phyloP scores from a whole-genome alignment of 2,113 vertebrate species.

The Acinonyx jubatus region DNA sequence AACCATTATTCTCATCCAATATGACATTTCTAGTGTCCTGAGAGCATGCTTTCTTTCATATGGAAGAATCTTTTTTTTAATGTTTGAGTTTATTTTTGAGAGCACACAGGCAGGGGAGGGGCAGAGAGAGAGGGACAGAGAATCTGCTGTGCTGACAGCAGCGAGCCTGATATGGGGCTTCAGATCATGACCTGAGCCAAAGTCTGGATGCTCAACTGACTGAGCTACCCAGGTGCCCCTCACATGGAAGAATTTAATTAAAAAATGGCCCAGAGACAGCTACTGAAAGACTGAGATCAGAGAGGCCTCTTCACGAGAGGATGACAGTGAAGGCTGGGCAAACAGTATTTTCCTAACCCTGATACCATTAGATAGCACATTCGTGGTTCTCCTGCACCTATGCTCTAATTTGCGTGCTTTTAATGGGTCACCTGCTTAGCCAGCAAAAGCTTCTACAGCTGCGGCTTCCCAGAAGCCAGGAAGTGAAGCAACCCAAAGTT shows the following conservation, averaged over 20 bases:
- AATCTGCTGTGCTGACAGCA: too few relatives aligned
- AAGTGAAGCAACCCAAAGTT: conserved; percentile 49
- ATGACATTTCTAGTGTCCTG: neutral
- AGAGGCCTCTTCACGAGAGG: neutral
- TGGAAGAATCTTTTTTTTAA: neutral
- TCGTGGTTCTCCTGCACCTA: neutral
- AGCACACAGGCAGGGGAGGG: too few relatives aligned
- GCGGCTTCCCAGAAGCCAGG: conserved; percentile 59
- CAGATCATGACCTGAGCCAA: too few relatives aligned
- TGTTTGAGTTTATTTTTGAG: too few relatives aligned
- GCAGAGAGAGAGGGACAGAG: too few relatives aligned
- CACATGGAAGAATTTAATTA: neutral
- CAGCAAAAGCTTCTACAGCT: neutral
- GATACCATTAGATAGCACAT: neutral
- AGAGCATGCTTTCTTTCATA: neutral
- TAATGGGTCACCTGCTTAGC: neutral
- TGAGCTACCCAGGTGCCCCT: neutral
- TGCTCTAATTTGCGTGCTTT: neutral
- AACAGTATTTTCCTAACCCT: neutral
- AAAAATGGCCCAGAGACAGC: neutral
- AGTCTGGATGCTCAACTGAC: too few relatives aligned
- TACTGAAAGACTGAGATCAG: neutral
- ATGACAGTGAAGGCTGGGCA: neutral
- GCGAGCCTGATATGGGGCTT: too few relatives aligned
- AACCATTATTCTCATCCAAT: neutral